Evolutionary conservation across 2,888 invertebrate genomes (phyloP).

Genomic region (Hypomecis punctinalis): DNA sequence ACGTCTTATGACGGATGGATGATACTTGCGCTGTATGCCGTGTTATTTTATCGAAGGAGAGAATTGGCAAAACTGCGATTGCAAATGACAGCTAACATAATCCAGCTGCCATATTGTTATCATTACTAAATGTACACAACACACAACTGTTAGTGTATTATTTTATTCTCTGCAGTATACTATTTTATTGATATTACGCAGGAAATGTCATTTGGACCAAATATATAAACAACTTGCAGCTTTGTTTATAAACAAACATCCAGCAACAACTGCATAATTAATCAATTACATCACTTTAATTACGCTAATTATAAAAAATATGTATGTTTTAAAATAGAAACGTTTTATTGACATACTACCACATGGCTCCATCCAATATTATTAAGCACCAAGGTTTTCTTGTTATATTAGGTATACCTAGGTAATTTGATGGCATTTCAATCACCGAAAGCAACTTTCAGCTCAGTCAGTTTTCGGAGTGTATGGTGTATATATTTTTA

Average conservation of each 20-base stretch:
- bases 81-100: not conserved
- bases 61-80: not conserved
- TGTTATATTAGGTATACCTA: too few species aligned
- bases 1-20: too few species aligned
- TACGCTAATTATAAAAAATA: slow-evolving; percentile 1
- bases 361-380: too few species aligned
- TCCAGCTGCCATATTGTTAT: slow-evolving; percentile 3
- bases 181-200: not conserved
- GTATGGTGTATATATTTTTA: too few species aligned
- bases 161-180: slow-evolving; percentile 4
- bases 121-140: not conserved
- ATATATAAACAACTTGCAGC: slow-evolving; percentile 29
- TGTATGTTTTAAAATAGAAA: too few species aligned
- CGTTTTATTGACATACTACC: not conserved
- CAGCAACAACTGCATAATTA: slow-evolving; percentile 7
- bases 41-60: too few species aligned
- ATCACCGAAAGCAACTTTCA: too few species aligned
- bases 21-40: too few species aligned
- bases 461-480: too few species aligned
- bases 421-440: too few species aligned
- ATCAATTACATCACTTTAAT: slow-evolving; percentile 14
- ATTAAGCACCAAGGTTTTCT: too few species aligned
- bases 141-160: not conserved
- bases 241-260: slow-evolving; percentile 35
- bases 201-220: slow-evolving; percentile 8